Evolutionary conservation across 2,888 invertebrate genomes (phyloP).

Genomic region (Parnassius apollo): DNA sequence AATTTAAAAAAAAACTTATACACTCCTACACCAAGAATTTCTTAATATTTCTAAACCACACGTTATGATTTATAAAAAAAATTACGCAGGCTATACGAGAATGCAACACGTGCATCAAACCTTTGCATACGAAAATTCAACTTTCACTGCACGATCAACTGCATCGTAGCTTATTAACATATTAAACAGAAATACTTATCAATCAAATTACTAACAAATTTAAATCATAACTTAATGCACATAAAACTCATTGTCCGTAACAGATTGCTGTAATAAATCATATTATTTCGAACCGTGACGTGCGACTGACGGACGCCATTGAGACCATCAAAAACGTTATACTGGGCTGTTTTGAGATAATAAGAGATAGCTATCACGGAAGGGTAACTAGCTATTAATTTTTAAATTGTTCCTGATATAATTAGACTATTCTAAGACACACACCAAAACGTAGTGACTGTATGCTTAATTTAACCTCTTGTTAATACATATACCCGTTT

Average conservation of each 20-base stretch:
- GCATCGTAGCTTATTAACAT: constrained; percentile 53
- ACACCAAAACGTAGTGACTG: background rate
- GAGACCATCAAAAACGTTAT: constrained; percentile 47
- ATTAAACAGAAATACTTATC: constrained; percentile 43
- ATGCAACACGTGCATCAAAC: constrained; percentile 6
- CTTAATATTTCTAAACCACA: too few relatives aligned
- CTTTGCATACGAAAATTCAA: constrained; percentile 35
- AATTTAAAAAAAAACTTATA: too few relatives aligned
- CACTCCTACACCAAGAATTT: too few relatives aligned
- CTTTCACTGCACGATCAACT: constrained; percentile 54
- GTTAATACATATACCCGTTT: too few relatives aligned
- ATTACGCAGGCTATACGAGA: background rate
- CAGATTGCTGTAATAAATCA: constrained; percentile 58
- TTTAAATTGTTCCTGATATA: constrained; percentile 59
- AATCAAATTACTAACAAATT: constrained; percentile 34
- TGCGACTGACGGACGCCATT: constrained; percentile 54
- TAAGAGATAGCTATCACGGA: constrained; percentile 51
- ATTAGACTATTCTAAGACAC: constrained; percentile 43
- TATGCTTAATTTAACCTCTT: too few relatives aligned
- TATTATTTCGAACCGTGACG: constrained; percentile 58
- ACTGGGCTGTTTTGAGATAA: constrained; percentile 55
- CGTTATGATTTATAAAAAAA: too few relatives aligned
- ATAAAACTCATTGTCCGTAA: constrained; percentile 48
- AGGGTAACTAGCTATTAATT: constrained; percentile 60
- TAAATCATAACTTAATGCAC: constrained; percentile 37